Percentiles rank a stretch among this genome's conserved stretches.
These are phyloP conservation scores for Halictus ligatus DNA, from an alignment of 2,888 invertebrate genomes.

Conservation along the genomic window DNA sequence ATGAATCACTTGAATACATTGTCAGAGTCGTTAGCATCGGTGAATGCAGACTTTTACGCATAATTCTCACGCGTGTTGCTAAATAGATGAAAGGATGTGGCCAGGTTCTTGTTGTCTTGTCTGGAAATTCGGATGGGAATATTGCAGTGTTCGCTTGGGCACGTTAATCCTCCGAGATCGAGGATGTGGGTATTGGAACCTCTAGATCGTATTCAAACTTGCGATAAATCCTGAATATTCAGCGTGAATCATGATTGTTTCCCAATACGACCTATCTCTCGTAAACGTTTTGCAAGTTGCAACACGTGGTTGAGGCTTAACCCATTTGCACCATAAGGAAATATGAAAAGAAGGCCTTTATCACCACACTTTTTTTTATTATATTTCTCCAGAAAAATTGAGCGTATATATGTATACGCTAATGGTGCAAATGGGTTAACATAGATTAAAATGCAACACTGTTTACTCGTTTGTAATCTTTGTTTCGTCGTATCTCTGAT, in stretches of 20 bases:
- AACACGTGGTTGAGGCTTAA: neutral
- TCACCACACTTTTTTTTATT: too few relatives aligned
- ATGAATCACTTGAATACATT: neutral
- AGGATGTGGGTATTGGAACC: neutral
- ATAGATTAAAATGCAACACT: neutral
- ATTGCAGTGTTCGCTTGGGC: neutral
- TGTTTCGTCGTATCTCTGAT: neutral
- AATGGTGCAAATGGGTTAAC: neutral
- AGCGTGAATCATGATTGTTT: neutral
- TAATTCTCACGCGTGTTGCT: neutral
- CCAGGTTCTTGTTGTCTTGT: neutral
- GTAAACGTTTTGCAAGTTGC: neutral
- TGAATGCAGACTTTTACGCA: neutral
- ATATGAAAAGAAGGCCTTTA: too few relatives aligned
- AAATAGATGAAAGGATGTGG: neutral
- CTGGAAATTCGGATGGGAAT: neutral
- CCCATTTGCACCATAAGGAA: too few relatives aligned
- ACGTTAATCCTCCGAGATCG: neutral
- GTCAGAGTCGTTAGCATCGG: neutral
- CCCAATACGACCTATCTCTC: neutral
- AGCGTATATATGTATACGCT: too few relatives aligned
- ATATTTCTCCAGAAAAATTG: too few relatives aligned
- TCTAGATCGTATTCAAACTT: neutral
- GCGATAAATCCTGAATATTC: neutral
- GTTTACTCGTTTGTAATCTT: neutral